A percentile compares a stretch with the other conserved stretches of the same genome.
Evolutionary conservation across 2,113 vertebrate genomes (phyloP).

Genomic region (Ivindomyrus marchei): DNA sequence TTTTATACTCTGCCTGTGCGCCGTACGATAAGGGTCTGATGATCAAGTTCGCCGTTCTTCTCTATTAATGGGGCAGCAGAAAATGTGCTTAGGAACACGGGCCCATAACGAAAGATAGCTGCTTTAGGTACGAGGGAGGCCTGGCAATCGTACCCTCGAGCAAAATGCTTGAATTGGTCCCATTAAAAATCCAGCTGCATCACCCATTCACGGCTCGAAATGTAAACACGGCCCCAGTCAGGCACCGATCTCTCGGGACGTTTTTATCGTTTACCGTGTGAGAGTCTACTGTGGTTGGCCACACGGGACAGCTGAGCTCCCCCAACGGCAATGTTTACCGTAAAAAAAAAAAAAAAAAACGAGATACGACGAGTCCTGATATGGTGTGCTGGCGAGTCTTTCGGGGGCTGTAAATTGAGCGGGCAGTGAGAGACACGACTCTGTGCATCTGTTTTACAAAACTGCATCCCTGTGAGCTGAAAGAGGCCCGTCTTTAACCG

Average conservation of each 20-base stretch:
- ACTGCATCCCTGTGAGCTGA: not conserved
- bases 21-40: not conserved
- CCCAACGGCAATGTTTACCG: slow-evolving; percentile 25
- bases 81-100: not conserved
- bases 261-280: not conserved
- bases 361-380: slow-evolving; percentile 36
- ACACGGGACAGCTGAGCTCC: slow-evolving; percentile 29
- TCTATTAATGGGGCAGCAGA: not conserved
- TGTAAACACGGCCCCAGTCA: not conserved
- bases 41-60: not conserved
- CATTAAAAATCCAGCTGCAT: not conserved
- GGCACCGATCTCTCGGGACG: not conserved
- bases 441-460: slow-evolving; percentile 24
- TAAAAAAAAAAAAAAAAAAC: slow-evolving; percentile 14
- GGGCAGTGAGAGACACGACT: slow-evolving; percentile 27
- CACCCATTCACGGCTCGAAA: not conserved
- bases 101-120: not conserved
- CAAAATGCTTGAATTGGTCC: not conserved
- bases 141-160: not conserved
- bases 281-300: not conserved
- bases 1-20: not conserved
- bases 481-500: not conserved
- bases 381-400: slow-evolving; percentile 35
- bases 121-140: not conserved
- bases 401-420: slow-evolving; percentile 37